Base-by-base conservation (phyloP, 37 sponge, comb jelly and placozoan genomes). In the Chondrilla cf. caribensis region DNA sequence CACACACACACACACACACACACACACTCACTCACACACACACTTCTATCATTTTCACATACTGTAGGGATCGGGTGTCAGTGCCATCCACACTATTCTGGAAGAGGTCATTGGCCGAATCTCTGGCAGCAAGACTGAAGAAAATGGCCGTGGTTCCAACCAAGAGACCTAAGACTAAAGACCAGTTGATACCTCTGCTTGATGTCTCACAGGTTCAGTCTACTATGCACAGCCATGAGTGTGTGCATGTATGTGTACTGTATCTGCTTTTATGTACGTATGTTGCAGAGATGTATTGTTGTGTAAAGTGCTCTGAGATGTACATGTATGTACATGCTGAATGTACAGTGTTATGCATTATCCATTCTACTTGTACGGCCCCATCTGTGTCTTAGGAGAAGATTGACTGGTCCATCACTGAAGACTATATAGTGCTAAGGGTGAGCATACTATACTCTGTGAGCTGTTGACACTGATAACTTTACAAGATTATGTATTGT, bases 381-480 rank as follows among this genome's bases (percentile, higher is more conserved):
- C n/a, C n/a, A n/a, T 36, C 57, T 44, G 38, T 39, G 17, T 72
- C 28, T 60, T 40, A 94, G 93, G 92, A 91, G 57, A 86, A 81
- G 4, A 82, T 89, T 3, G 95, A 94, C 3, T 94, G 95, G 95
- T 42, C 71, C 0, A 31, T 47, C 4, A 57, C 42, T 70, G 95
- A 94, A 71, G 95, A 94, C 85, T 94, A 92, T 92, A 47, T 87
- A n/a, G 29, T 94, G 24, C 77, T 94, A 15, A 87, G 82, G 85
- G 95, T 94, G 44, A 58, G 58, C 24, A 4, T 60, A n/a, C n/a
- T n/a, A n/a, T n/a, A n/a, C n/a, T n/a, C n/a, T n/a, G n/a, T n/a
- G n/a, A n/a, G n/a, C n/a, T n/a, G n/a, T n/a, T n/a, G n/a, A n/a
- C n/a, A n/a, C n/a, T n/a, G n/a, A n/a, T n/a, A n/a, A n/a, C n/a